Evolutionary conservation across 1,140 invertebrate species (phyloP).

Genomic region (Grapholita molesta): DNA sequence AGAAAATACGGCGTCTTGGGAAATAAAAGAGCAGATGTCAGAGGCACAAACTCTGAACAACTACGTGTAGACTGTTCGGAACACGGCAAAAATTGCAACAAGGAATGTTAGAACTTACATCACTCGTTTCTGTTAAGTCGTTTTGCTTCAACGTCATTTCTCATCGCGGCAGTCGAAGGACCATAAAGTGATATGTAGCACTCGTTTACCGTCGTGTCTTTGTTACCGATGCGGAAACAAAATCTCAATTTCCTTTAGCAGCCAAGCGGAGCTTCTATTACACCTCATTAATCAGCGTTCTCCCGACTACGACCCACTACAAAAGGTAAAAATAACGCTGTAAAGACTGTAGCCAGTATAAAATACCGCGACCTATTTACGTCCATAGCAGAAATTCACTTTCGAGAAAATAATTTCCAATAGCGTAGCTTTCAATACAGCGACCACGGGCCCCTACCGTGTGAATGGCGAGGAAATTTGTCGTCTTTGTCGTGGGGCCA

Average conservation of each 20-base stretch:
- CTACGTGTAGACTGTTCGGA: slow-evolving; percentile 33
- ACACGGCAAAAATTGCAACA: slow-evolving; percentile 15
- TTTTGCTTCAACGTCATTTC: slow-evolving; percentile 1
- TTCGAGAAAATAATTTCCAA: slow-evolving; percentile 58
- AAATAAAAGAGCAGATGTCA: slow-evolving; percentile 49
- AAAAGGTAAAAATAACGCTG: slow-evolving; percentile 37
- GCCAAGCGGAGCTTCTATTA: slow-evolving; percentile 2
- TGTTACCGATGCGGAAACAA: slow-evolving; percentile 7
- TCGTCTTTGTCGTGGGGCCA: slow-evolving; percentile 42
- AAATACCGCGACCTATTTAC: slow-evolving; percentile 63
- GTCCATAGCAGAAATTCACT: slow-evolving; percentile 51
- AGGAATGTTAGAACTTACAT: slow-evolving; percentile 1
- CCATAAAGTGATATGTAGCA: slow-evolving; percentile 13
- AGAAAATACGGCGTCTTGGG: slow-evolving; percentile 45
- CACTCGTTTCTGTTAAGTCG: not conserved
- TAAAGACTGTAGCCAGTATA: slow-evolving; percentile 43
- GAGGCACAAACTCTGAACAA: slow-evolving; percentile 32
- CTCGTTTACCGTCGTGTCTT: slow-evolving; percentile 6
- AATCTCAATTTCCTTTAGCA: slow-evolving; percentile 12
- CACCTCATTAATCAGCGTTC: slow-evolving; percentile 12
- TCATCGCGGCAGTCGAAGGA: slow-evolving; percentile 1
- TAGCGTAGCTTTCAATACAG: slow-evolving; percentile 38
- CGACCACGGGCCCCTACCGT: slow-evolving; percentile 31
- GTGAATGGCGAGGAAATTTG: slow-evolving; percentile 54
- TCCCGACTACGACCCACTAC: slow-evolving; percentile 9